A percentile compares a stretch with the other conserved stretches of the same genome.
Evolutionary conservation across 2,113 vertebrate genomes (phyloP).

Genomic region (Narcine bancroftii): DNA sequence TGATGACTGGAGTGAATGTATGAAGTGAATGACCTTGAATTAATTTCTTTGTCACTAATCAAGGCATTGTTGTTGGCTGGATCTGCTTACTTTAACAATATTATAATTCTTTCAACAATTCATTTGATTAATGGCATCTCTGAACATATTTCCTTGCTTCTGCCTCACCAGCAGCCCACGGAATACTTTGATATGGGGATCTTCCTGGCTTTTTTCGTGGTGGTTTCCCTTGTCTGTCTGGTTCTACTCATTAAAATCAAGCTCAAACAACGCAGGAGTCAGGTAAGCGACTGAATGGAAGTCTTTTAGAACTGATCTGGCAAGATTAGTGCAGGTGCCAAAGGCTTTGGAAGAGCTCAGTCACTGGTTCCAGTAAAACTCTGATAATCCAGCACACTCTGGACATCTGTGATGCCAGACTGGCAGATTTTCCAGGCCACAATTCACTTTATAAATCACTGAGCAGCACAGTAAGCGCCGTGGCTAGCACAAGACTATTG

Average conservation of each 20-base stretch:
- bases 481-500: too few relatives aligned
- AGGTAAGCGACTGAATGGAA: slow-evolving; percentile 59
- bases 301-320: not conserved
- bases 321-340: not conserved
- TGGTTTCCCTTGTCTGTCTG: slow-evolving; percentile 93
- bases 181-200: slow-evolving; percentile 99
- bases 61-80: not conserved
- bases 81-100: not conserved
- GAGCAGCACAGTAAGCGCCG: too few relatives aligned
- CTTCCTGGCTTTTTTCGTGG: slow-evolving; percentile 95
- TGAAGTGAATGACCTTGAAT: not conserved
- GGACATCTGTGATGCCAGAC: too few relatives aligned
- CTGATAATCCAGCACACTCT: too few relatives aligned
- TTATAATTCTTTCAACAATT: not conserved
- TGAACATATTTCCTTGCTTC: slow-evolving; percentile 32
- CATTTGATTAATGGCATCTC: not conserved
- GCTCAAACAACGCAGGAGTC: slow-evolving; percentile 88
- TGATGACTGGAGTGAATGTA: not conserved
- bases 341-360: not conserved
- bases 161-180: slow-evolving; percentile 75
- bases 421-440: too few relatives aligned
- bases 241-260: slow-evolving; percentile 98
- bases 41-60: not conserved
- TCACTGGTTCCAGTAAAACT: not conserved
- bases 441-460: too few relatives aligned